Evolutionary conservation across 2,888 invertebrate genomes (phyloP).

Genomic region (Nebria salina): DNA sequence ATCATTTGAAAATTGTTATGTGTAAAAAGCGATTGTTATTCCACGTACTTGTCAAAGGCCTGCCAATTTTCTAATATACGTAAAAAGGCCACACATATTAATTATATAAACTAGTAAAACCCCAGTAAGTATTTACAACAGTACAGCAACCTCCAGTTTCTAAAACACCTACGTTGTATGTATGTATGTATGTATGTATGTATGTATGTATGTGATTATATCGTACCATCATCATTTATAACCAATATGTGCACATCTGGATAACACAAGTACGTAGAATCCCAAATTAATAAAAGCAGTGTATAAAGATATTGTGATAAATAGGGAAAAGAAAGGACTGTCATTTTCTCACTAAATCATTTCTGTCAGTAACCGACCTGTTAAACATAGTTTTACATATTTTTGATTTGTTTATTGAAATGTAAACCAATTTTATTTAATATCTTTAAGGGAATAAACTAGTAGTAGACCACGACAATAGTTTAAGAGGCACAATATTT

Average conservation of each 20-base stretch:
- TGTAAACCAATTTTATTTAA: conserved; percentile 20
- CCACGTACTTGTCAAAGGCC: conserved; percentile 23
- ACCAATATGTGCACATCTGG: too few relatives aligned
- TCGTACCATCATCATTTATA: neutral
- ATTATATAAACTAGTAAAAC: conserved; percentile 37
- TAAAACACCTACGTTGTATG: neutral
- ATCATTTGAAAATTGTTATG: neutral
- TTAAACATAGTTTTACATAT: conserved; percentile 24
- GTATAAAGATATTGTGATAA: too few relatives aligned
- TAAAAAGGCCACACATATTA: conserved; percentile 41
- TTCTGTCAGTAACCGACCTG: neutral
- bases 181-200: neutral
- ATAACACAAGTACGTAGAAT: too few relatives aligned
- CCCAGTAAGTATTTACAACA: neutral
- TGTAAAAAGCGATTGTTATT: neutral
- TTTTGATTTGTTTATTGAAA: conserved; percentile 45
- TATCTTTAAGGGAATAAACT: conserved; percentile 38
- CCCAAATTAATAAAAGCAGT: too few relatives aligned
- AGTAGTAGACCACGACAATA: conserved; percentile 48
- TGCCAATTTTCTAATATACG: conserved; percentile 22
- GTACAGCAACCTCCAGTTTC: neutral
- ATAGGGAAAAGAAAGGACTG: too few relatives aligned
- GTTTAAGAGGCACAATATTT: conserved; percentile 60
- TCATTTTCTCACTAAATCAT: too few relatives aligned
- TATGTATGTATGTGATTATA: neutral